A percentile compares a stretch with the other conserved stretches of the same genome.
phyloP scores from a whole-genome alignment of 2,113 vertebrate species.

The Lamprologus lemairii region DNA sequence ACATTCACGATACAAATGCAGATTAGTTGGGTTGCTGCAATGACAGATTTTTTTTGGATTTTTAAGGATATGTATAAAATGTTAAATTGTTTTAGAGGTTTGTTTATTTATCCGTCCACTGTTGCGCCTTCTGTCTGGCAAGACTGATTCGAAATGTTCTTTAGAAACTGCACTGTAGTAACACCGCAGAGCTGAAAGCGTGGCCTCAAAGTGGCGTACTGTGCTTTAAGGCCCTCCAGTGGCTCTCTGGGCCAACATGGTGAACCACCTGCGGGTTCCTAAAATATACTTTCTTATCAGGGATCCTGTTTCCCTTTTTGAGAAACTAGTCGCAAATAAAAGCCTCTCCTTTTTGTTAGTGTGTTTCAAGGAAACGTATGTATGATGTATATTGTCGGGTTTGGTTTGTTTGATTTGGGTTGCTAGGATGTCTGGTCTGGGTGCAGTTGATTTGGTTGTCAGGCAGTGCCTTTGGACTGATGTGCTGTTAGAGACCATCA shows the following conservation, averaged over 20 bases:
- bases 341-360: neutral
- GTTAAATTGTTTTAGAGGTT: neutral
- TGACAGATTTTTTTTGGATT: fast-evolving
- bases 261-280: neutral
- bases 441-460: conserved; percentile 74
- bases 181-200: neutral
- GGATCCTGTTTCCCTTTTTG: neutral
- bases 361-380: conserved; percentile 33
- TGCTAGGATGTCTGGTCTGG: conserved; percentile 62
- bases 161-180: neutral
- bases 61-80: neutral
- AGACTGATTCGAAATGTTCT: neutral
- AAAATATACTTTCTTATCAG: conserved; percentile 36
- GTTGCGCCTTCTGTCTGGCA: neutral
- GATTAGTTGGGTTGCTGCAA: neutral
- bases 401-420: conserved; percentile 60
- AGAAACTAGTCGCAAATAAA: conserved; percentile 6
- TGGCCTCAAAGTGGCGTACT: neutral
- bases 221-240: neutral
- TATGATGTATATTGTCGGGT: conserved; percentile 27
- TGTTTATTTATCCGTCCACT: neutral
- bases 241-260: neutral
- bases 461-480: conserved; percentile 83
- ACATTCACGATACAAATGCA: neutral
- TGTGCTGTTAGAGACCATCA: conserved; percentile 87